These are phyloP conservation scores for Chanos chanos DNA, from an alignment of 2,797 vertebrate species.

Conservation along the genomic window DNA sequence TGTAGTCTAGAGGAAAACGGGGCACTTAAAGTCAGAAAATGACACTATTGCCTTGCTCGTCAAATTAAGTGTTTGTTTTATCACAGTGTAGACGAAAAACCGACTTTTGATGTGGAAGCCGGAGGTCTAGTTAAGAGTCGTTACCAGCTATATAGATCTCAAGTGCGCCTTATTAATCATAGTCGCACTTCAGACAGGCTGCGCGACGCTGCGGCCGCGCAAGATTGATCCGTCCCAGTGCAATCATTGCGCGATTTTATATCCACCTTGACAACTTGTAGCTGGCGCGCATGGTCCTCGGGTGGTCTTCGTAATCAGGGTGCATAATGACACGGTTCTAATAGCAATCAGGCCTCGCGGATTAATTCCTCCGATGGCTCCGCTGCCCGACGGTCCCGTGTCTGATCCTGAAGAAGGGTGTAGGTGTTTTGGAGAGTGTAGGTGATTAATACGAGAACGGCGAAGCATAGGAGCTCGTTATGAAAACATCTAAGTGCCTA, in stretches of 20 bases:
- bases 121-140: constrained; percentile 48
- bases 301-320: constrained; percentile 79
- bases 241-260: constrained; percentile 80
- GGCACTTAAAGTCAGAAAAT: too few species aligned
- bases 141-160: constrained; percentile 61
- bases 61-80: constrained; percentile 54
- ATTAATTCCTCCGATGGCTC: constrained; percentile 76
- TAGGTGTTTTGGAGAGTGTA: constrained; percentile 82
- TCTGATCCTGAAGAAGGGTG: constrained; percentile 80
- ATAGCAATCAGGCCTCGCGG: constrained; percentile 78
- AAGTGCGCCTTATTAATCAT: constrained; percentile 80
- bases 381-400: constrained; percentile 63
- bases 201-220: constrained; percentile 65
- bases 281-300: constrained; percentile 65
- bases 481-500: constrained; percentile 77
- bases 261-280: constrained; percentile 71
- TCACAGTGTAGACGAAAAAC: constrained; percentile 31
- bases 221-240: constrained; percentile 73
- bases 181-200: constrained; percentile 76
- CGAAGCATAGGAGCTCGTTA: constrained; percentile 71
- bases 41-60: constrained; percentile 29
- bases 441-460: constrained; percentile 77
- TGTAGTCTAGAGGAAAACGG: too few species aligned
- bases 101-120: constrained; percentile 44
- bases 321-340: constrained; percentile 76